phyloP scores from a whole-genome alignment of 1,140 invertebrate genomes.

The Pachypsylla venusta region DNA sequence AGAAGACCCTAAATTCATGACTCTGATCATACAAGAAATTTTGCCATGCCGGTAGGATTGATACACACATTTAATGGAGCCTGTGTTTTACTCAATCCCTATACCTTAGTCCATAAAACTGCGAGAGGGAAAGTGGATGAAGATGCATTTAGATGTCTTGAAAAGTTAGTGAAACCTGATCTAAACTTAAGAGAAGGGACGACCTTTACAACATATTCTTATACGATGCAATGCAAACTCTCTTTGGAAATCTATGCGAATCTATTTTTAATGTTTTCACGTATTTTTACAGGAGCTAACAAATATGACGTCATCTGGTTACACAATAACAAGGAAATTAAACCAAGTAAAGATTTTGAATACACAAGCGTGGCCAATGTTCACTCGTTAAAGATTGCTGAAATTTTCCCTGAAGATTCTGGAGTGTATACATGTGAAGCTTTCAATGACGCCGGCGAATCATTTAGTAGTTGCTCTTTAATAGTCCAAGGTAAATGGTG shows the following conservation, averaged over 20 bases:
- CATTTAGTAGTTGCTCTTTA: slow-evolving; percentile 77
- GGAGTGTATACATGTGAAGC: slow-evolving; percentile 93
- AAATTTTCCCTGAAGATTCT: slow-evolving; percentile 87
- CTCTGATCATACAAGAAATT: no score
- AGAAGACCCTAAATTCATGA: no score
- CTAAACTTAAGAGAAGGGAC: no score
- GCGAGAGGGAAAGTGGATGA: no score
- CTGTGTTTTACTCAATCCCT: no score
- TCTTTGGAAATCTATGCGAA: neutral
- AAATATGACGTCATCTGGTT: slow-evolving; percentile 90
- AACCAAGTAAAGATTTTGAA: slow-evolving; percentile 89
- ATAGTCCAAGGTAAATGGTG: slow-evolving; percentile 60
- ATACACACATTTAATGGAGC: no score
- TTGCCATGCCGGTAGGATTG: no score
- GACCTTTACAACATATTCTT: no score
- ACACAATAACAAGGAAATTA: slow-evolving; percentile 93
- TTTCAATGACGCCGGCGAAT: slow-evolving; percentile 87
- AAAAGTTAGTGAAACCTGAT: no score
- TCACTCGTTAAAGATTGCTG: slow-evolving; percentile 77
- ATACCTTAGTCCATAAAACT: no score
- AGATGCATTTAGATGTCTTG: no score
- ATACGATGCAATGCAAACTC: no score
- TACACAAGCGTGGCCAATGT: slow-evolving; percentile 80
- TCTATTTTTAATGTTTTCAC: slow-evolving; percentile 8
- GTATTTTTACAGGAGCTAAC: slow-evolving; percentile 40